Percentiles rank a stretch among this genome's conserved stretches.
phyloP scores from a whole-genome alignment of 2,113 vertebrate species.

The Sapajus apella region DNA sequence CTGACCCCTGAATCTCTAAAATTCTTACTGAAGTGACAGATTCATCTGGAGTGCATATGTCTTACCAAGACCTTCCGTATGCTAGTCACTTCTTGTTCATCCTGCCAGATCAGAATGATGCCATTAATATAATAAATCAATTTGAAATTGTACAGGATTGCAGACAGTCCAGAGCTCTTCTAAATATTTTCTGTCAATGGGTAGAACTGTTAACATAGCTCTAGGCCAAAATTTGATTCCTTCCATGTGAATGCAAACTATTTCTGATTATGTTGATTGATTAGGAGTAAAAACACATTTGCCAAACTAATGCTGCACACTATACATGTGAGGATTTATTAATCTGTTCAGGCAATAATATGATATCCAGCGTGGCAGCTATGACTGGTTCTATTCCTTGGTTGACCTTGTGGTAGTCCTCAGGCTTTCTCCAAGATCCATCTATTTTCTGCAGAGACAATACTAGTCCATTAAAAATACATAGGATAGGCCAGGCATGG shows the following conservation, averaged over 20 bases:
- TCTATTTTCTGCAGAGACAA: not conserved
- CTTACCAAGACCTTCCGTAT: not conserved
- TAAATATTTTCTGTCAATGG: not conserved
- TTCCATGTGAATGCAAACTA: not conserved
- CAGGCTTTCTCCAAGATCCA: not conserved
- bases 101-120: not conserved
- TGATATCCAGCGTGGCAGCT: not conserved
- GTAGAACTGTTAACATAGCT: not conserved
- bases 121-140: not conserved
- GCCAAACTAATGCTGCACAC: not conserved
- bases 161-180: not conserved
- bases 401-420: not conserved
- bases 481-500: not conserved
- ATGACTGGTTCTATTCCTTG: not conserved
- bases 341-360: not conserved
- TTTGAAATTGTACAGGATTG: not conserved
- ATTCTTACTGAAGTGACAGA: not conserved
- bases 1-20: not conserved
- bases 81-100: not conserved
- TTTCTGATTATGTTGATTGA: not conserved
- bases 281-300: not conserved
- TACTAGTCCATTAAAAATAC: not conserved
- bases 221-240: not conserved
- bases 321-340: not conserved
- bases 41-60: not conserved